Conservation (phyloP, 23 tunicate genomes). For the Trididemnum clinides region DNA sequence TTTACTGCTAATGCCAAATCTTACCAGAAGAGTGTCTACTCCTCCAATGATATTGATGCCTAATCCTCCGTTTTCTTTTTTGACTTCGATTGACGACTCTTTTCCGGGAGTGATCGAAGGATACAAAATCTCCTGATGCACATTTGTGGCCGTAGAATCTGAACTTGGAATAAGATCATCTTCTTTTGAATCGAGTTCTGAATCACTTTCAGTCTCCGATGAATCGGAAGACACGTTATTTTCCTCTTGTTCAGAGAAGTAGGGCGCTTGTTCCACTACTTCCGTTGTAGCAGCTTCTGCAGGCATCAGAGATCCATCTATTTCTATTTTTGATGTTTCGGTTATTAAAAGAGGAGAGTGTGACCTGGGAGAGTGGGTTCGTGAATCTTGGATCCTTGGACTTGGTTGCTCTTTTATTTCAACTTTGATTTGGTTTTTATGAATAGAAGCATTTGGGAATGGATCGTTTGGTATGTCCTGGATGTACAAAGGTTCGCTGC, state of each 20-base stretch:
- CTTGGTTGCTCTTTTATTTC: not conserved
- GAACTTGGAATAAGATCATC: no score
- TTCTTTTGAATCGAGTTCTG: not conserved
- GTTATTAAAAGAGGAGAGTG: not conserved
- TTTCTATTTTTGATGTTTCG: not conserved
- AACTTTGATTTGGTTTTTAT: not conserved
- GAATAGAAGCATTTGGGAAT: not conserved
- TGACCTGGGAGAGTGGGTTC: not conserved
- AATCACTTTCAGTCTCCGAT: not conserved
- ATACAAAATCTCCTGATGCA: constrained; percentile 25
- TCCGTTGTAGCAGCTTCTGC: not conserved
- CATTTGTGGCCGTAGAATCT: constrained; percentile 12
- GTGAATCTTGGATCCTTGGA: no score
- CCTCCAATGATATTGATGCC: constrained; percentile 94
- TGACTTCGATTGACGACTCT: constrained; percentile 87
- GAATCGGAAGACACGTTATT: not conserved
- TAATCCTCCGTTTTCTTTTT: constrained; percentile 75
- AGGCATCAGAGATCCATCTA: not conserved
- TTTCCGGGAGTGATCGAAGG: constrained; percentile 68
- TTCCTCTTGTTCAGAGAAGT: not conserved
- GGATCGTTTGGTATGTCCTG: constrained; percentile 4
- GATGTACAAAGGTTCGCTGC: constrained; percentile 16
- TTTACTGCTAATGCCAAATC: no score
- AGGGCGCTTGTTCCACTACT: no score
- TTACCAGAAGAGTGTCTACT: constrained; percentile 77